Conservation (phyloP, 2,113 vertebrate species). For the Lepus americanus region DNA sequence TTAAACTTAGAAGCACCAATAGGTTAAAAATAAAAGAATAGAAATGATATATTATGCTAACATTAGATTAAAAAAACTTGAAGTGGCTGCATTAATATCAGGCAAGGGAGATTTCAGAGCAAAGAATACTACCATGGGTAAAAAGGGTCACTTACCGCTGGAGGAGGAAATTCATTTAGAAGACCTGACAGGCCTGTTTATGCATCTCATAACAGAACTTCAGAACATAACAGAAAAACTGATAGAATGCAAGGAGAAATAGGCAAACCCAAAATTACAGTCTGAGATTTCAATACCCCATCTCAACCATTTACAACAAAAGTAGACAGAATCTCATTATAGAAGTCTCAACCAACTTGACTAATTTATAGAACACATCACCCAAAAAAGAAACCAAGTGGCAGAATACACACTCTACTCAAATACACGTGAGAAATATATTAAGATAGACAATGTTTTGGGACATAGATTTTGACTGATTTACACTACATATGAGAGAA, state of each 20-base stretch:
- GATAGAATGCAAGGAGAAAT: neutral
- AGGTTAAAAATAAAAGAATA: neutral
- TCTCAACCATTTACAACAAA: neutral
- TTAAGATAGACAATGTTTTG: neutral
- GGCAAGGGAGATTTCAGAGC: neutral
- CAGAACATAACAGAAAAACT: neutral
- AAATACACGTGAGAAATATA: neutral
- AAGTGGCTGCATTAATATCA: neutral
- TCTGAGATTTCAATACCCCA: neutral
- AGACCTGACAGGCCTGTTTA: neutral
- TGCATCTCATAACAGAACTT: neutral
- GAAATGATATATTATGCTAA: neutral
- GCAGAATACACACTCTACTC: neutral
- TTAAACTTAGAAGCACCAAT: neutral
- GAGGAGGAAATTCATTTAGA: neutral
- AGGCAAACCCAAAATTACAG: neutral
- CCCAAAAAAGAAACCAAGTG: neutral
- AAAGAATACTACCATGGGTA: neutral
- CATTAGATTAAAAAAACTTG: neutral
- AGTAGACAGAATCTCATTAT: neutral
- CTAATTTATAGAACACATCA: neutral
- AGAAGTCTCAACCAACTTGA: neutral
- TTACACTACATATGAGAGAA: neutral
- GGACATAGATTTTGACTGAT: neutral
- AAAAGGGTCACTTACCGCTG: neutral